These are phyloP conservation scores for Xyliphius kryptos DNA, from an alignment of 2,113 vertebrate genomes.

Conservation along the genomic window DNA sequence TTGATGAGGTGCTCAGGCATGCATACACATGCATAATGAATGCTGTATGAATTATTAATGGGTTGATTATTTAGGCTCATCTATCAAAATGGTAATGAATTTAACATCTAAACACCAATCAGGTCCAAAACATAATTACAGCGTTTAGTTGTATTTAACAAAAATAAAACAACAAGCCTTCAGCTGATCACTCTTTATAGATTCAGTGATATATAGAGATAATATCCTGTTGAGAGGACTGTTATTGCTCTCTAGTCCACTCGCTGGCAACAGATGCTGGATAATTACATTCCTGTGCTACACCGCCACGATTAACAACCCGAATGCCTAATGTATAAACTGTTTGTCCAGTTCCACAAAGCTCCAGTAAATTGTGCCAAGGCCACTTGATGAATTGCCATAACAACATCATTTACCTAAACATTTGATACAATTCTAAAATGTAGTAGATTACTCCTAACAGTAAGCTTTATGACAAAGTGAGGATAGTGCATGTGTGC, in stretches of 20 bases:
- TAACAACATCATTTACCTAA: no score
- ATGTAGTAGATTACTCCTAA: no score
- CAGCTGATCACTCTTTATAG: slow-evolving; percentile 56
- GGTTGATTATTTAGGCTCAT: slow-evolving; percentile 99
- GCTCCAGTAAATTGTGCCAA: background rate
- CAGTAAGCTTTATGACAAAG: no score
- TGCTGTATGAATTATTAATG: slow-evolving; percentile 99
- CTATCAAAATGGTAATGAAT: slow-evolving; percentile 99
- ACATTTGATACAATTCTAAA: no score
- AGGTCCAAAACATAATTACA: slow-evolving; percentile 96
- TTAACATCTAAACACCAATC: slow-evolving; percentile 96
- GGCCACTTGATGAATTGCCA: slow-evolving; percentile 11
- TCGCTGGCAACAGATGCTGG: slow-evolving; percentile 27
- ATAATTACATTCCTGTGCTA: slow-evolving; percentile 36
- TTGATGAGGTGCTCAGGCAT: slow-evolving; percentile 97
- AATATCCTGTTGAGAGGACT: slow-evolving; percentile 45
- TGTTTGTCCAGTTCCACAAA: slow-evolving; percentile 6
- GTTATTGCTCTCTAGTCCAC: slow-evolving; percentile 32
- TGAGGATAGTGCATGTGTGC: no score
- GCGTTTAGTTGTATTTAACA: slow-evolving; percentile 87
- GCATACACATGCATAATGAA: slow-evolving; percentile 99
- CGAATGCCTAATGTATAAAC: slow-evolving; percentile 5
- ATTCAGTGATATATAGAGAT: slow-evolving; percentile 43
- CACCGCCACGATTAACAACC: slow-evolving; percentile 7
- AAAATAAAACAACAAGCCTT: slow-evolving; percentile 64